Base-by-base conservation (phyloP, 1,140 invertebrate genomes). In the Agrypnia vestita region DNA sequence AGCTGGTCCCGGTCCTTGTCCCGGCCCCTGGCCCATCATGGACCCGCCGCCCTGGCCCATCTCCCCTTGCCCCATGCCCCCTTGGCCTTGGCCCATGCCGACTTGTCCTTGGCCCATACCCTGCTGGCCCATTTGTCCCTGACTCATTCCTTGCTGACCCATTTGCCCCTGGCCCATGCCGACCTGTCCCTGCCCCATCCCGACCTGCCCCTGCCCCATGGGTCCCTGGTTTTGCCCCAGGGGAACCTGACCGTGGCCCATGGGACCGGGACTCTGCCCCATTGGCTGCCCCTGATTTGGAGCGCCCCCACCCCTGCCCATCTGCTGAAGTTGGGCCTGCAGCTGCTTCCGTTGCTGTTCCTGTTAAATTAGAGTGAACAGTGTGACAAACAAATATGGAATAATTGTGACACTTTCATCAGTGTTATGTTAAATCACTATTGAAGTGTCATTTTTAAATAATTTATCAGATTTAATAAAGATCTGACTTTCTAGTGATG, bases 261-360 rank as follows among this genome's bases (percentile, higher is more conserved):
- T 82, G 12, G 69, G 49, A 7, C 43, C 59, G 4, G 81, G 59
- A 44, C 76, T 79, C 12, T 35, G 25, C 6, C 81, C 78, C 77
- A 82, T 82, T 12, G 69, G 19, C 35, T 43, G 49, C 12, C 82
- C 82, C 43, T 81, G 82, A 53, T 80, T 79, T 8, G 80, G 56
- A 12, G 12, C 75, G 61, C 72, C 80, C 13, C 46, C 56, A 0
- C 56, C 78, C n/a, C 80, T 55, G 4, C 73, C 77, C 75, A 83
- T 81, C 55, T 83, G 82, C 62, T 79, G 74, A 47, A 82, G 49
- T 55, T 83, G 79, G 17, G 73, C 61, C 43, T 75, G 72, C 25
- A 76, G 46, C 44, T 80, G 77, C 25, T 80, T 75, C n/a, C 73
- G 35, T 17, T 72, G 64, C 35, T 80, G 78, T 17, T 80, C 78